A percentile compares a stretch with the other conserved stretches of the same genome.
These are phyloP conservation scores for Ia io DNA, from an alignment of 2,113 vertebrate species.

Conservation along the genomic window DNA sequence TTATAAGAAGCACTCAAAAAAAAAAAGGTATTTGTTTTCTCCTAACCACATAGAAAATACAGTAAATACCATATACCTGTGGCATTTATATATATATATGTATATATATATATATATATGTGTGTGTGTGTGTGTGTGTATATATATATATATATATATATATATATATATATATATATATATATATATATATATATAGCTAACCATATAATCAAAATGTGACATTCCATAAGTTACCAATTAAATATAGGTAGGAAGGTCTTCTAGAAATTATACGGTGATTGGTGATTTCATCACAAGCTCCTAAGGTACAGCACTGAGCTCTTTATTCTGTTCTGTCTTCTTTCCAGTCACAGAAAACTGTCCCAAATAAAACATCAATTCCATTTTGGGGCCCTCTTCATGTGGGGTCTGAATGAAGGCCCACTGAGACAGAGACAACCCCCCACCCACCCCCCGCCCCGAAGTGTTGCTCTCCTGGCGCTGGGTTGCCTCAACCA, in stretches of 20 bases:
- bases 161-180: background rate
- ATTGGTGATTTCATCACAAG: background rate
- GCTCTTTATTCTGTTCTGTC: background rate
- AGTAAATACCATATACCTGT: background rate
- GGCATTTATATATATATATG: background rate
- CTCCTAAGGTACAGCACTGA: background rate
- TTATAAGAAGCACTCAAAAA: background rate
- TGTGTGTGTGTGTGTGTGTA: too few relatives aligned
- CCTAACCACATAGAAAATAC: background rate
- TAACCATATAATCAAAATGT: background rate
- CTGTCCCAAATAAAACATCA: background rate
- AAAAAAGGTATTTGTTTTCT: too few relatives aligned
- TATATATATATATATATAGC: background rate
- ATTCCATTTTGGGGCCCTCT: background rate
- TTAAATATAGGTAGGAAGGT: background rate
- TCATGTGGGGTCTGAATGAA: background rate
- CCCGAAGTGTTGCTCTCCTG: background rate
- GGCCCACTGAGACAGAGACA: background rate
- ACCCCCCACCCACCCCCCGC: fast-evolving
- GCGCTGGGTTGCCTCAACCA: background rate
- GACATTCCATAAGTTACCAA: background rate
- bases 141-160: background rate
- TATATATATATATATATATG: too few relatives aligned
- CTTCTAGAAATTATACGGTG: background rate
- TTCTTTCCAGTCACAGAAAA: background rate